phyloP scores from a whole-genome alignment of 2,113 vertebrate species.

The Amblyornis subalaris region DNA sequence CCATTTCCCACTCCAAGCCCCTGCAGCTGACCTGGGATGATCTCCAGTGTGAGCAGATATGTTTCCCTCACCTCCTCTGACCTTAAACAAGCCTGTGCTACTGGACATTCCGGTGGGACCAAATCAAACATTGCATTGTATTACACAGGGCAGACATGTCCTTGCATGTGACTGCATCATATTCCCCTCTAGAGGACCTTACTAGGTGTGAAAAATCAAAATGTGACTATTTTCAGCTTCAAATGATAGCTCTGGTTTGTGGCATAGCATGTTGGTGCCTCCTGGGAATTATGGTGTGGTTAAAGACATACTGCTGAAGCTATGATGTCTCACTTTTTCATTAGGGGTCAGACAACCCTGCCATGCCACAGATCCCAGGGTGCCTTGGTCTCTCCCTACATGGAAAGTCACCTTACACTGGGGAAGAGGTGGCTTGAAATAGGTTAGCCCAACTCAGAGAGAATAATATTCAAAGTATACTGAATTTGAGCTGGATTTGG shows the following conservation, averaged over 20 bases:
- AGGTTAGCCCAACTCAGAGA: not conserved
- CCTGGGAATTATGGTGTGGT: not conserved
- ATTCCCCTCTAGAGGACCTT: not conserved
- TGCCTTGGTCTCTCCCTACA: not conserved
- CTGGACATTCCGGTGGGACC: accelerated
- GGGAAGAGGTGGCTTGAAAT: not conserved
- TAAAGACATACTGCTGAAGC: not conserved
- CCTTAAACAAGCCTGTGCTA: not conserved
- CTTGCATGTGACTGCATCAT: not conserved
- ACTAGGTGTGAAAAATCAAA: conserved; percentile 3
- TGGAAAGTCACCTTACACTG: not conserved
- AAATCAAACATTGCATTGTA: not conserved
- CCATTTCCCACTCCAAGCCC: not conserved
- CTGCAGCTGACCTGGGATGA: not conserved
- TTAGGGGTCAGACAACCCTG: not conserved
- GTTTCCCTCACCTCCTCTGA: not conserved
- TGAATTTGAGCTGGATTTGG: not conserved
- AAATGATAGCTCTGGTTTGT: conserved; percentile 1
- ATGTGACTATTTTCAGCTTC: not conserved
- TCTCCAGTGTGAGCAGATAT: not conserved
- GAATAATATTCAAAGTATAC: not conserved
- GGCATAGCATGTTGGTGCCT: not conserved
- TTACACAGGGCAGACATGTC: not conserved
- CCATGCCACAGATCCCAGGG: not conserved
- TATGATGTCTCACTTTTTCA: not conserved